These are phyloP conservation scores for Atta colombica DNA, from an alignment of 1,140 invertebrate species.

Conservation along the genomic window DNA sequence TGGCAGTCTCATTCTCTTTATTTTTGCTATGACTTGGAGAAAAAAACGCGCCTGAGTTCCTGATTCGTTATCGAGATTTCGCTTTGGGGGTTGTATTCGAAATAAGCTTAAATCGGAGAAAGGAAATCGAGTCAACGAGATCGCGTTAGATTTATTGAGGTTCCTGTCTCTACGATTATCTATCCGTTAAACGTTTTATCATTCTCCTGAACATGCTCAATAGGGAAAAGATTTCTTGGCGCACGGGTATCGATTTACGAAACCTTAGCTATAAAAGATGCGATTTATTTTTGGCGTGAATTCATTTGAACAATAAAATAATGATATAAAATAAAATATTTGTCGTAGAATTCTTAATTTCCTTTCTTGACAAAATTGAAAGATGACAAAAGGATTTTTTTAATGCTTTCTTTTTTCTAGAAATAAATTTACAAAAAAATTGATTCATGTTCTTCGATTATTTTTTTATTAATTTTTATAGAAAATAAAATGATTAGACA, in stretches of 20 bases:
- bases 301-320: slow-evolving; percentile 7
- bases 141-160: slow-evolving; percentile 64
- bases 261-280: slow-evolving; percentile 11
- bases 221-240: background rate
- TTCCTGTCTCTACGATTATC: slow-evolving; percentile 46
- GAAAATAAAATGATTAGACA: background rate
- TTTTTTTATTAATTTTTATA: background rate
- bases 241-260: slow-evolving; percentile 45
- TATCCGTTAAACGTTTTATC: slow-evolving; percentile 59
- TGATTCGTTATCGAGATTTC: slow-evolving; percentile 68
- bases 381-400: background rate
- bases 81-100: slow-evolving; percentile 25
- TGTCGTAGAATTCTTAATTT: background rate
- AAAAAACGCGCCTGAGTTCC: slow-evolving; percentile 60
- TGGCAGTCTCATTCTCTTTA: slow-evolving; percentile 52
- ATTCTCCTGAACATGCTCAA: slow-evolving; percentile 38
- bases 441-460: background rate
- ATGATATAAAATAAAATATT: background rate
- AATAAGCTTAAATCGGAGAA: slow-evolving; percentile 52
- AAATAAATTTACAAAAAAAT: background rate
- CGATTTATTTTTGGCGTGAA: slow-evolving; percentile 40
- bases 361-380: background rate
- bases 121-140: slow-evolving; percentile 19
- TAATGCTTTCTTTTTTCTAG: background rate
- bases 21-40: background rate